Conservation (phyloP, 2,888 invertebrate species). For the Drosophila glabriapex region DNA sequence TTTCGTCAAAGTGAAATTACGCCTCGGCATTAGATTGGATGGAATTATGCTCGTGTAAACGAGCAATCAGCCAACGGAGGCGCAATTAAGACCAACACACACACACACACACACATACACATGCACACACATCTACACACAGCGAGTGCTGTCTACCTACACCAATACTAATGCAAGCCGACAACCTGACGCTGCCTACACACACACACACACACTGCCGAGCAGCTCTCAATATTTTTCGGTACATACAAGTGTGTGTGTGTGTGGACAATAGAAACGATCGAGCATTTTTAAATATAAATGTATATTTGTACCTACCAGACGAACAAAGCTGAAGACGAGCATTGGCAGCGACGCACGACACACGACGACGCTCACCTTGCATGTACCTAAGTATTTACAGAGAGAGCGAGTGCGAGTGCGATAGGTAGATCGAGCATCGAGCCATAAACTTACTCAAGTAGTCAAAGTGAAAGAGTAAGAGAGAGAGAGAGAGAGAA, state of each 20-base stretch:
- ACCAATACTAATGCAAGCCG: conserved; percentile 37
- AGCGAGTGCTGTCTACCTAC: conserved; percentile 38
- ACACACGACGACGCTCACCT: conserved; percentile 49
- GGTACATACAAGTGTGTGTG: conserved; percentile 2
- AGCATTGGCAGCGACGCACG: conserved; percentile 20
- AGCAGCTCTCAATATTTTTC: conserved; percentile 9
- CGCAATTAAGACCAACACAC: conserved; percentile 67
- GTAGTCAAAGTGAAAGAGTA: conserved; percentile 34
- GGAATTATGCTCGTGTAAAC: conserved; percentile 68
- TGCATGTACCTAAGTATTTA: conserved; percentile 34
- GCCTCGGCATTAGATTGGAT: conserved; percentile 81
- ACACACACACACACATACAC: conserved; percentile 5
- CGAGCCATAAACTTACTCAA: conserved; percentile 40
- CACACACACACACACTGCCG: conserved; percentile 3
- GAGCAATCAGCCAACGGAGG: conserved; percentile 65
- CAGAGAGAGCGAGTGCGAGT: conserved; percentile 13
- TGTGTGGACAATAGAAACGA: conserved; percentile 71
- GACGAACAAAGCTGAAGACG: conserved; percentile 38
- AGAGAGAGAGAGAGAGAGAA: conserved; percentile 22
- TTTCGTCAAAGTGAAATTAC: conserved; percentile 72
- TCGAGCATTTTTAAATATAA: conserved; percentile 49
- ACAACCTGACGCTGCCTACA: conserved; percentile 63
- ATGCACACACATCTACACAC: conserved; percentile 13
- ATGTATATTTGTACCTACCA: conserved; percentile 12
- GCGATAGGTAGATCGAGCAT: neutral